Percentiles rank a stretch among this genome's conserved stretches.
Conservation (phyloP, 2,888 invertebrate species). For the Didymodactylos carnosus region DNA sequence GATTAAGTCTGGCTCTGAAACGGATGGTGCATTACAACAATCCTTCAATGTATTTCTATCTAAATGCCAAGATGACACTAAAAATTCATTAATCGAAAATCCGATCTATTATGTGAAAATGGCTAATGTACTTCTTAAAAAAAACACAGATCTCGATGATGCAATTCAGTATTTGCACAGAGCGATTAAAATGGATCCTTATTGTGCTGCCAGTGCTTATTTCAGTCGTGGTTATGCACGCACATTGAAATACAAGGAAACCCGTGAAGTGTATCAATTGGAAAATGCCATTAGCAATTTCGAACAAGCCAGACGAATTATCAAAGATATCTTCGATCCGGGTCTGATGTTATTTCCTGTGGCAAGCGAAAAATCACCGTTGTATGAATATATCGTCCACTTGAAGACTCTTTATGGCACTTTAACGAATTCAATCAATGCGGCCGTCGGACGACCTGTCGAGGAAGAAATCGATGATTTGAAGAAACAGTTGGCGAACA, state of each 20-base stretch:
- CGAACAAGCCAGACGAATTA: neutral
- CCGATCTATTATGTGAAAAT: neutral
- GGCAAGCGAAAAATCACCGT: neutral
- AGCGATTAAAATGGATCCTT: neutral
- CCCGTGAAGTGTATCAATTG: neutral
- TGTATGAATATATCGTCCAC: neutral
- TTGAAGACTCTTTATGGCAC: neutral
- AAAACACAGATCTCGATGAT: neutral
- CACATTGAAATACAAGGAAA: rapidly evolving
- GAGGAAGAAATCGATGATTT: neutral
- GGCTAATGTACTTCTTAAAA: neutral
- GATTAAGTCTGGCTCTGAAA: neutral
- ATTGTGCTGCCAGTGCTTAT: neutral
- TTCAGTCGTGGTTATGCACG: neutral
- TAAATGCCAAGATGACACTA: too few relatives aligned
- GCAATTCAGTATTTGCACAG: neutral
- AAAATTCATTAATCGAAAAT: neutral
- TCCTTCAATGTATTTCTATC: too few relatives aligned
- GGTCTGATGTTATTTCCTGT: neutral
- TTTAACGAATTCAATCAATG: neutral
- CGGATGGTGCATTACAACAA: too few relatives aligned
- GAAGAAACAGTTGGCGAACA: neutral
- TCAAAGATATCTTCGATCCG: neutral
- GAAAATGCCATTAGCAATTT: neutral
- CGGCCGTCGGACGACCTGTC: neutral